Percentiles rank a stretch among this genome's conserved stretches.
Conservation (phyloP, 1,140 invertebrate species). For the Pantala flavescens region DNA sequence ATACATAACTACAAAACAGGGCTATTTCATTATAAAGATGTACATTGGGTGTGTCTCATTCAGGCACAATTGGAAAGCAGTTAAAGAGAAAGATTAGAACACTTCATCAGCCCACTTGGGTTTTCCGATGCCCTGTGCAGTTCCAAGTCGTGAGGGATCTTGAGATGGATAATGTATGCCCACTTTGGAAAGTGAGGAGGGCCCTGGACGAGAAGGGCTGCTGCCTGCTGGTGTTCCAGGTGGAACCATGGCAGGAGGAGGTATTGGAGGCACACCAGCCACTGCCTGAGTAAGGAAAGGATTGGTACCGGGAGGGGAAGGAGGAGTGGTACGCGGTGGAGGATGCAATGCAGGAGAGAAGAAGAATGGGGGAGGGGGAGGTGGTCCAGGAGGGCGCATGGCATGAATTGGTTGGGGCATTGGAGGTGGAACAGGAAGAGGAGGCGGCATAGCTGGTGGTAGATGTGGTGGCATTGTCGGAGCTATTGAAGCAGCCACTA, state of each 20-base stretch:
- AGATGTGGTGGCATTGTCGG: slow-evolving; percentile 26
- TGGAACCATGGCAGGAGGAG: slow-evolving; percentile 33
- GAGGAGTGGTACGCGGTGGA: slow-evolving; percentile 22
- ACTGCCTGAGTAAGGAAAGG: slow-evolving; percentile 20
- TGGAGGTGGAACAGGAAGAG: slow-evolving; percentile 39
- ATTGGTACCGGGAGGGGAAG: slow-evolving; percentile 24
- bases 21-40: too few species aligned
- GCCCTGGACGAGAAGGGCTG: slow-evolving; percentile 10
- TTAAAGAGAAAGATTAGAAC: background rate
- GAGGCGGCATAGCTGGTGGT: slow-evolving; percentile 50
- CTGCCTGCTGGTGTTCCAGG: slow-evolving; percentile 36
- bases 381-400: slow-evolving; percentile 15
- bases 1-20: too few species aligned
- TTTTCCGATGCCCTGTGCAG: slow-evolving; percentile 32
- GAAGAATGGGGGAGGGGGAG: slow-evolving; percentile 29
- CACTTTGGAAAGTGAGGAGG: background rate
- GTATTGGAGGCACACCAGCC: slow-evolving; percentile 27
- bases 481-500: slow-evolving; percentile 18
- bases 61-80: too few species aligned
- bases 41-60: too few species aligned
- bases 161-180: slow-evolving; percentile 86
- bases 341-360: slow-evolving; percentile 27
- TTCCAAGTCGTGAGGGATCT: slow-evolving; percentile 81
- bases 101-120: slow-evolving; percentile 15
- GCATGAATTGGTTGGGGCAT: slow-evolving; percentile 30